A percentile compares a stretch with the other conserved stretches of the same genome.
These are phyloP conservation scores for Tenualosa thibaudeaui DNA, from an alignment of 2,797 vertebrate species.

Conservation along the genomic window DNA sequence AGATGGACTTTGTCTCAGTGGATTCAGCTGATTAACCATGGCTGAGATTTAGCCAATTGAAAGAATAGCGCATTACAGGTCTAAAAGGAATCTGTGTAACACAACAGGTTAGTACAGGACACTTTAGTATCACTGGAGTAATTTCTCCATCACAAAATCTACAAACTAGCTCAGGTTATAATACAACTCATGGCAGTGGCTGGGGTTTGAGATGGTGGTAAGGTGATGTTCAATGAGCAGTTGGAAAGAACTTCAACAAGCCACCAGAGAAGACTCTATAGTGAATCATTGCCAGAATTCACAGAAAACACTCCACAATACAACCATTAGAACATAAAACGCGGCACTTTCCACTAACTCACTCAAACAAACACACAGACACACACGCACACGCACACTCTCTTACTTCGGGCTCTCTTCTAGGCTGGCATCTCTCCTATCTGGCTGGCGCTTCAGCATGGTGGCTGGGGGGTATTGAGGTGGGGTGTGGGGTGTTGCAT, in stretches of 20 bases:
- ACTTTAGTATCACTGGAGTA: too few relatives aligned
- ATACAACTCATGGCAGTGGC: too few relatives aligned
- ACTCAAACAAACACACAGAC: background rate
- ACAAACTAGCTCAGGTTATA: too few relatives aligned
- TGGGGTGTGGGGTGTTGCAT: constrained; percentile 52
- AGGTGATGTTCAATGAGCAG: too few relatives aligned
- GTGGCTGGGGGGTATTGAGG: background rate
- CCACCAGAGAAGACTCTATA: too few relatives aligned
- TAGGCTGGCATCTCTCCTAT: background rate
- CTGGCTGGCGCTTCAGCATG: background rate
- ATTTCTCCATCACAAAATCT: too few relatives aligned
- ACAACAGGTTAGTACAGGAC: background rate
- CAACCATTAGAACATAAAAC: background rate
- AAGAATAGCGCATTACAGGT: background rate
- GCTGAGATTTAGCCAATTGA: background rate
- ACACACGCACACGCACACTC: background rate
- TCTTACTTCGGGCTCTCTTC: background rate
- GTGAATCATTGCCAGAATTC: background rate
- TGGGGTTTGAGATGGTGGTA: too few relatives aligned
- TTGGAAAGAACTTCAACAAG: too few relatives aligned
- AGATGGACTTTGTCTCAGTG: background rate
- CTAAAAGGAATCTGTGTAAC: background rate
- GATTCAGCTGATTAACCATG: background rate
- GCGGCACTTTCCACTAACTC: background rate
- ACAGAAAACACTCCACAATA: background rate